Base-by-base conservation (phyloP, 1,140 invertebrate species). In the Calosoma granatense region DNA sequence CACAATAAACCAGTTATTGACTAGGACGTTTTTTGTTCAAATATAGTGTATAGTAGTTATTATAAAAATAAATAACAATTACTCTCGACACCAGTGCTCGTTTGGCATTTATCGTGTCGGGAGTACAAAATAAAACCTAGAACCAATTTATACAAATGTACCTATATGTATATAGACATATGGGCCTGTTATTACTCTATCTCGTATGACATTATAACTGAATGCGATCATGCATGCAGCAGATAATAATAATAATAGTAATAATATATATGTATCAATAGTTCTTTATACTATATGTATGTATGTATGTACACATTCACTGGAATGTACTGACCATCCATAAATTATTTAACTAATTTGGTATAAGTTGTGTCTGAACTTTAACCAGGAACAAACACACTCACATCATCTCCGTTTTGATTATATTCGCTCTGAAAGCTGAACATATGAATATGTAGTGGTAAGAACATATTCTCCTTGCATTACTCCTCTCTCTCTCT, bases 1-100 rank as follows among this genome's bases (percentile, higher is more conserved):
- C 41, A 47, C 41, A 47, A 47, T 47, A 11, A 47, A 47, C 41
- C 41, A 47, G 41, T 47, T 47, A 47, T 47, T 47, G 41, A 47
- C 41, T 47, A 47, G 41, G 41, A 47, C 41, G 41, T 47, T 47
- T 47, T 47, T 47, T 47, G 41, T 47, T 47, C 41, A 47, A 12
- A 47, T 47, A 17, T 17, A 47, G 3, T 11, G 26, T 36, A 36
- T 36, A 36, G 26, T 36, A 36, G 26, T 36, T 36, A 36, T 36
- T 36, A 36, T 36, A 36, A 36, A 36, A 36, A 36, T 36, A 36
- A 36, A 36, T 36, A 36, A 36, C 26, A 36, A 36, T 9, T n/a
- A n/a, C n/a, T n/a, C n/a, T 9, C 6, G 26, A 36, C 26, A 36
- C 26, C n/a, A n/a, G n/a, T n/a, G n/a, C n/a, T n/a, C n/a, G n/a